These are phyloP conservation scores for Rhabdornis inornatus DNA, from an alignment of 2,113 vertebrate genomes.

Conservation along the genomic window DNA sequence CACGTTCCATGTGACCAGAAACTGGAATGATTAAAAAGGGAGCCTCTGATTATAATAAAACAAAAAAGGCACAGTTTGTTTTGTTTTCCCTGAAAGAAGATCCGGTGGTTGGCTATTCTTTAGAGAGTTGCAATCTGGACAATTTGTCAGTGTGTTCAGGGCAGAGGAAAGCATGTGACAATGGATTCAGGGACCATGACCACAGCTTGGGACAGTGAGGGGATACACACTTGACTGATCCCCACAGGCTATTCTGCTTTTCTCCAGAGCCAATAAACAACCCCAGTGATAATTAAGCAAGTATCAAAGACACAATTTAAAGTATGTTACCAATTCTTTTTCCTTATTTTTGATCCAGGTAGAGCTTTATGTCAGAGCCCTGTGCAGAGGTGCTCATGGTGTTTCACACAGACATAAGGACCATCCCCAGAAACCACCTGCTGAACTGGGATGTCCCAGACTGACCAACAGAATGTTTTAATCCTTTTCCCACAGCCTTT, in stretches of 20 bases:
- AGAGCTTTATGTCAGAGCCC: not conserved
- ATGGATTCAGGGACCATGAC: conserved; percentile 43
- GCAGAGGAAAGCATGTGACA: conserved; percentile 43
- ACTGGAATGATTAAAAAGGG: conserved; percentile 59
- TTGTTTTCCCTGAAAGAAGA: conserved; percentile 65
- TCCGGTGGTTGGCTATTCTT: conserved; percentile 49
- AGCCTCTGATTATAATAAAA: conserved; percentile 51
- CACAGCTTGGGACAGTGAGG: not conserved
- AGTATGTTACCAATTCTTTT: not conserved
- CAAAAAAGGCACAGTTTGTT: conserved; percentile 49
- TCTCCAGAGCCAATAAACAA: not conserved
- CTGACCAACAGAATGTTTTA: not conserved
- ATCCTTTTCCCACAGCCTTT: not conserved
- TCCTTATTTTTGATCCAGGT: not conserved
- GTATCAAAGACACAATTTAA: not conserved
- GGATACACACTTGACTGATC: conserved; percentile 40
- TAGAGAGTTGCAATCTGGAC: conserved; percentile 43
- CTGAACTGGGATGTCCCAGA: not conserved
- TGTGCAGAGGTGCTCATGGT: not conserved
- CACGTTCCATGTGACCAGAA: conserved; percentile 48
- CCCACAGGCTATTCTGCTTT: not conserved
- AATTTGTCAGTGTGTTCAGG: conserved; percentile 42
- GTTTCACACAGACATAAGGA: not conserved
- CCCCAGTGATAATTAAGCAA: not conserved
- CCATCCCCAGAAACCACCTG: not conserved